Evolutionary conservation across 2,888 invertebrate species (phyloP).

Genomic region (Sphaerophoria taeniata): DNA sequence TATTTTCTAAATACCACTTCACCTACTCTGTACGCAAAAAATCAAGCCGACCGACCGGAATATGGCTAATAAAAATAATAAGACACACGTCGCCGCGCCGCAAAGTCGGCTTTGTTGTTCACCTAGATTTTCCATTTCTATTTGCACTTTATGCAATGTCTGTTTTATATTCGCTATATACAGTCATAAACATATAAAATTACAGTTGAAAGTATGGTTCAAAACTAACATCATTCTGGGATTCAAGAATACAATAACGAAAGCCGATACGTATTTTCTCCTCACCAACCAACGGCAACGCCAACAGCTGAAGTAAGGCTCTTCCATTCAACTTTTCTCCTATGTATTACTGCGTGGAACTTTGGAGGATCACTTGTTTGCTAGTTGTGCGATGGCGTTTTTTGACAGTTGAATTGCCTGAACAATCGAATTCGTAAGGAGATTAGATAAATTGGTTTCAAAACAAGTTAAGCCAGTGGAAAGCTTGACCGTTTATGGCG

Average conservation of each 20-base stretch:
- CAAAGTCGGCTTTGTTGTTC: not conserved
- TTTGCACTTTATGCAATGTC: slow-evolving; percentile 25
- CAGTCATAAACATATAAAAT: slow-evolving; percentile 52
- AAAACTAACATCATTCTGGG: slow-evolving; percentile 42
- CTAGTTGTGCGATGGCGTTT: slow-evolving; percentile 10
- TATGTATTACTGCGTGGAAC: not conserved
- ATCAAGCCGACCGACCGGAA: slow-evolving; percentile 33
- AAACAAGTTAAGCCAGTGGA: slow-evolving; percentile 33
- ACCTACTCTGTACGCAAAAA: slow-evolving; percentile 6
- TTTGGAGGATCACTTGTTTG: slow-evolving; percentile 13
- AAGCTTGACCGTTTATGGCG: slow-evolving; percentile 13
- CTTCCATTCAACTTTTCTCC: not conserved
- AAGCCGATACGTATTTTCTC: slow-evolving; percentile 13
- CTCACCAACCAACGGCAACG: not conserved
- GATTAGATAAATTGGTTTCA: slow-evolving; percentile 21
- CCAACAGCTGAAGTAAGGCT: not conserved
- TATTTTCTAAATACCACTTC: slow-evolving; percentile 32
- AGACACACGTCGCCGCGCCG: slow-evolving; percentile 41
- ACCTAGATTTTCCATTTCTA: slow-evolving; percentile 62
- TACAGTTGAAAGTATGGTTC: slow-evolving; percentile 50
- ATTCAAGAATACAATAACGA: slow-evolving; percentile 22
- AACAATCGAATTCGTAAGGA: slow-evolving; percentile 26
- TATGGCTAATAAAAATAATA: slow-evolving; percentile 32
- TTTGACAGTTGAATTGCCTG: slow-evolving; percentile 32
- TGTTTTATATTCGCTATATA: not conserved